Evolutionary conservation across 2,888 invertebrate genomes (phyloP), one percentile per base, ranked within the genome.

Genomic region (Kuschelorhynchus macadamiae): DNA sequence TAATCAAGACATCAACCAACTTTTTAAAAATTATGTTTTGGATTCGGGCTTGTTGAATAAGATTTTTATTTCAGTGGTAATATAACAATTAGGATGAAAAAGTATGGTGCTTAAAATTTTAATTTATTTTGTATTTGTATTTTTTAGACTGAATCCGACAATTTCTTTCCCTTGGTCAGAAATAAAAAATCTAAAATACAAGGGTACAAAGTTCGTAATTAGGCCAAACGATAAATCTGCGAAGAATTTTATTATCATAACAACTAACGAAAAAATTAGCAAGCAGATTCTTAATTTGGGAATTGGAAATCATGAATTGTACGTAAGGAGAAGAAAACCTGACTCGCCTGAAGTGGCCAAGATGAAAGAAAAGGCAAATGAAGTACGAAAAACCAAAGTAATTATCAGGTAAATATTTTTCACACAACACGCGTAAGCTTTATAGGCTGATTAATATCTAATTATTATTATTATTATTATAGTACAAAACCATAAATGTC

Each of bases 151-250:
- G 80, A 97, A 97, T 63, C 98, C 98, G 20, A 98, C 97, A 85
- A 96, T 98, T 83, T 96, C 98, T 39, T 98, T 98, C 85, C 98
- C 98, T 1, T 98, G 98, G 98, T 97, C 97, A 56, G 98, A 98
- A 87, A 99, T 99, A 83, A 92, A 97, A 78, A 98, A 98, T 85
- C 96, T 99, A 80, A 98, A 97, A 70, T 99, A 98, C 88, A 97
- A 96, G 84, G 98, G 98, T 85, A 94, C 95, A 83, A 98, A 97
- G 85, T 99, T 99, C 87, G 95, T 97, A 76, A 99, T 99, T 81
- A 98, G 98, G 85, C 97, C 98, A 64, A 96, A 96, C 80, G 98
- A 98, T 86, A 98, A 97, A 86, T 96, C 97, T 86, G 95, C 98
- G 57, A 97, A 97, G 32, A 97, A 98, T 86, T 98, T 99, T 86